Evolutionary conservation across 2,113 vertebrate genomes (phyloP), one percentile per base, ranked within the genome.

Genomic region (Columbina picui): DNA sequence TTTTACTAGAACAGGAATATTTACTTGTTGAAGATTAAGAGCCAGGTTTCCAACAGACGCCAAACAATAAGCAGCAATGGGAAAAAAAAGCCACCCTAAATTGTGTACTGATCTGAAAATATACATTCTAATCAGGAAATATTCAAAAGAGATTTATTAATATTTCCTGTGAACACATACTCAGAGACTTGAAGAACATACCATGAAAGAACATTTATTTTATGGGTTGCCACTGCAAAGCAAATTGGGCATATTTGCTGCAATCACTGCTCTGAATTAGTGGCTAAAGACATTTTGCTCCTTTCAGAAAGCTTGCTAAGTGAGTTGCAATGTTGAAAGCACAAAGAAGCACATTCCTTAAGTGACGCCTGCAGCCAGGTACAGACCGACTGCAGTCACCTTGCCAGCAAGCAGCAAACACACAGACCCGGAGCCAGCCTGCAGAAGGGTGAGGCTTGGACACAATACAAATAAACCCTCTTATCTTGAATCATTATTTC

Each of bases 401-500:
- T 36, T 17, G 47, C 47, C 32, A 29, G 43, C n/a, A 14, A 93
- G 49, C 75, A 81, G 81, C 36, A 87, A 86, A 95, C 41, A 47
- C 36, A 39, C 21, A 84, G 70, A 43, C 8, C 1, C 0, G 26
- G 45, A 87, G 75, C 34, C 57, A n/a, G 15, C n/a, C 21, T 68
- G 32, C 57, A 89, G 75, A 52, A 92, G 68, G 90, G 94, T 41
- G 80, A 78, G 90, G 93, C 65, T 81, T 81, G 76, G 76, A 71
- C 73, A 68, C 76, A 92, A 84, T 45, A 57, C 45, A 87, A 94
- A 84, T 49, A 45, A 95, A 53, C 27, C 19, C 43, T 74, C 47
- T 36, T 39, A 84, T 59, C 64, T 43, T 94, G 92, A 95, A 52
- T 96, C 92, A 94, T 29, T 68, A 50, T 92, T 94, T 93, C 94